Evolutionary conservation across 2,113 vertebrate genomes (phyloP), one percentile per base, ranked within the genome.

Genomic region (Tenebrosternarchus preto): DNA sequence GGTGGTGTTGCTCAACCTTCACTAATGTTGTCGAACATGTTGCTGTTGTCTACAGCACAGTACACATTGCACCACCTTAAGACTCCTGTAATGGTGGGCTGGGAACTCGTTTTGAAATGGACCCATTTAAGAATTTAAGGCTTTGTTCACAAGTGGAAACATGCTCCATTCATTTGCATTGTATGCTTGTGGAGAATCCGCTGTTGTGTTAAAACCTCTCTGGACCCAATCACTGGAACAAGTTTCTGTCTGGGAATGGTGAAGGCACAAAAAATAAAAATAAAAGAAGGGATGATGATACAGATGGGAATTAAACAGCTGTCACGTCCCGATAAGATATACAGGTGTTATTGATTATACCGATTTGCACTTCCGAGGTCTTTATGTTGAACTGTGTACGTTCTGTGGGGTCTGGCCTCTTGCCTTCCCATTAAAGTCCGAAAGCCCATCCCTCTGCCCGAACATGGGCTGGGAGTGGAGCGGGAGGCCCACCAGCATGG

Each of bases 311-410:
- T 3, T 8, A 27, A 57, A 22, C 4, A n/a, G 1, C 25, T 20
- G 20, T 16, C 6, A 43, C 22, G 7, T 67, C 17, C 33, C 46
- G 43, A 73, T 56, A 29, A 22, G 31, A 29, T 15, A 22, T 31
- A 46, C 29, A 20, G 67, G 50, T 73, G 31, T n/a, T 29, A 68
- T 80, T 31, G 78, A 78, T 59, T 36, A 60, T 50, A 84, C 77
- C 67, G 73, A 84, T 80, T 71, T 56, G 43, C 25, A 55, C 78
- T 57, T 80, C n/a, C n/a, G n/a, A n/a, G n/a, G n/a, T n/a, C n/a
- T n/a, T 72, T 33, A 80, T 60, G 60, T 68, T 80, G 77, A 57
- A 84, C 77, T 59, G 64, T 57, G 71, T 50, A 63, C 43, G 20
- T 68, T 15, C 39, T 59, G n/a, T 53, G 16, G 7, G 55, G 31